A percentile compares a stretch with the other conserved stretches of the same genome.
These are phyloP conservation scores for Cyrtonyx montezumae DNA, from an alignment of 2,113 vertebrate species.

Conservation along the genomic window DNA sequence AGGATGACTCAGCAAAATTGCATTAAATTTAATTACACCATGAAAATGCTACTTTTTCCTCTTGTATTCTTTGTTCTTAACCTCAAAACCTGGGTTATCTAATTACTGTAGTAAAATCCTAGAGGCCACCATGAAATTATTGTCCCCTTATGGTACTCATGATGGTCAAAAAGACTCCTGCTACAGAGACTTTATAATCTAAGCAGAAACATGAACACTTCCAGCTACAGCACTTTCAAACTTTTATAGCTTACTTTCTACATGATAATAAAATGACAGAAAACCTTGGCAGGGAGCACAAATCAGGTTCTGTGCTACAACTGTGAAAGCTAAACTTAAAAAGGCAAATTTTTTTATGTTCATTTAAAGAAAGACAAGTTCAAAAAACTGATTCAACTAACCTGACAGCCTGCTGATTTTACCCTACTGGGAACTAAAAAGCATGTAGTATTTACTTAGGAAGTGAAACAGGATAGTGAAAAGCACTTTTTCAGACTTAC, in stretches of 20 bases:
- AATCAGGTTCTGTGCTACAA: neutral
- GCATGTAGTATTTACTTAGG: neutral
- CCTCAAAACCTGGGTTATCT: neutral
- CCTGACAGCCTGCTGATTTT: neutral
- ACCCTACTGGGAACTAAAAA: neutral
- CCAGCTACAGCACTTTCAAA: neutral
- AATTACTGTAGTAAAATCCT: neutral
- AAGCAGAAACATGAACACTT: neutral
- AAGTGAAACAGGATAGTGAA: neutral
- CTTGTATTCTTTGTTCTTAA: neutral
- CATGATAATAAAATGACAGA: neutral
- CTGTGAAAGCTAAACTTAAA: neutral
- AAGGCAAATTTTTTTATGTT: neutral
- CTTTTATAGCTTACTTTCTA: neutral
- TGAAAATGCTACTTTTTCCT: neutral
- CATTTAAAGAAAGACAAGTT: neutral
- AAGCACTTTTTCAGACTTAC: constrained; percentile 74
- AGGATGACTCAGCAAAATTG: neutral
- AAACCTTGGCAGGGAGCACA: neutral
- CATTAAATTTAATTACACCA: neutral
- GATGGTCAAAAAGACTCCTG: neutral
- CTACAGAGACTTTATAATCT: neutral
- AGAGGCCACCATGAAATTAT: neutral
- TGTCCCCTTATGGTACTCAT: neutral
- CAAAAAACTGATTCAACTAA: neutral